These are phyloP conservation scores for Bombus breviceps DNA, from an alignment of 1,140 invertebrate species.

Conservation along the genomic window DNA sequence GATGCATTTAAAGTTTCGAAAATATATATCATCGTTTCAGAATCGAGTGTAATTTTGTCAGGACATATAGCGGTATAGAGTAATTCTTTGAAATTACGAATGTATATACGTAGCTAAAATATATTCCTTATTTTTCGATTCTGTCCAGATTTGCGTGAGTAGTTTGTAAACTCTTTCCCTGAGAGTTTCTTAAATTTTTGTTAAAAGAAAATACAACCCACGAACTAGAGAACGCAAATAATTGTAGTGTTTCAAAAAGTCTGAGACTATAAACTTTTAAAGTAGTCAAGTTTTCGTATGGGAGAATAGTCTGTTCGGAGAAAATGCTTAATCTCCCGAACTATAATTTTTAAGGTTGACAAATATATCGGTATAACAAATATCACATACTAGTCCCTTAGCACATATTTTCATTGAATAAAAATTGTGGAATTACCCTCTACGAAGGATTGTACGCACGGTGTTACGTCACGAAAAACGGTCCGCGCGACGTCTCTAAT, in stretches of 20 bases:
- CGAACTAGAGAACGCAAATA: neutral
- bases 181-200: slow-evolving; percentile 16
- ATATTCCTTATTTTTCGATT: too few relatives aligned
- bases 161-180: neutral
- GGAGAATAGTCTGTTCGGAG: neutral
- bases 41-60: neutral
- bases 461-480: too few relatives aligned
- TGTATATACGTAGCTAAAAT: too few relatives aligned
- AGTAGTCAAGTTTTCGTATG: neutral
- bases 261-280: neutral
- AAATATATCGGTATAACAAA: neutral
- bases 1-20: neutral
- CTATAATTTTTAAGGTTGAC: neutral
- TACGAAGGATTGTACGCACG: too few relatives aligned
- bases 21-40: neutral
- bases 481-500: too few relatives aligned
- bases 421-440: too few relatives aligned
- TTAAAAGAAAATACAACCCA: slow-evolving; percentile 7
- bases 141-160: neutral
- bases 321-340: neutral
- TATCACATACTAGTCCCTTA: neutral
- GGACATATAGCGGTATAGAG: too few relatives aligned
- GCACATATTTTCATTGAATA: too few relatives aligned
- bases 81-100: neutral
- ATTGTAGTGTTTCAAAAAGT: neutral